Percentiles rank a stretch among this genome's conserved stretches.
phyloP scores from a whole-genome alignment of 2,113 vertebrate genomes.

The Plecotus auritus region DNA sequence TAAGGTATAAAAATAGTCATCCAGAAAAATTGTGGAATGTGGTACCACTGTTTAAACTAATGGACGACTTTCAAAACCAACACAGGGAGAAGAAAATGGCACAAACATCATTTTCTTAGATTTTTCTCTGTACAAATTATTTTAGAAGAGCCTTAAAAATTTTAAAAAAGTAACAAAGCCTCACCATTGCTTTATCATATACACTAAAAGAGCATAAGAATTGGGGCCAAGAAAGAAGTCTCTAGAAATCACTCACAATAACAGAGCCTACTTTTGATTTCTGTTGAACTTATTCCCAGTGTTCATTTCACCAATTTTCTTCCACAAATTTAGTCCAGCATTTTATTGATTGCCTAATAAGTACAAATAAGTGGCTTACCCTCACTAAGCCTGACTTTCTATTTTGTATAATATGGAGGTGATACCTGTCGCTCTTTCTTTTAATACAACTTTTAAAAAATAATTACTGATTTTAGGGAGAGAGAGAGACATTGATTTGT shows the following conservation, averaged over 20 bases:
- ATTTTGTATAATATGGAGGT: not conserved
- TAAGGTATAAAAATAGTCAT: slow-evolving; percentile 85
- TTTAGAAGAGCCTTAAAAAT: slow-evolving; percentile 64
- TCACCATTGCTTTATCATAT: not conserved
- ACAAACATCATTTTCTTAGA: slow-evolving; percentile 74
- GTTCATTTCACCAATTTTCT: not conserved
- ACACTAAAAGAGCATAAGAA: not conserved
- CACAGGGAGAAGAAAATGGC: slow-evolving; percentile 38
- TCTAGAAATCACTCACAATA: not conserved
- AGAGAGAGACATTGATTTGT: not conserved
- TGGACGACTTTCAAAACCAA: slow-evolving; percentile 71
- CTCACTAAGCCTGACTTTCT: not conserved
- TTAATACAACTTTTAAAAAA: not conserved
- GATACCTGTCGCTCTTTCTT: not conserved
- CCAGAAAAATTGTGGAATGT: slow-evolving; percentile 76
- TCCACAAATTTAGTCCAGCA: not conserved
- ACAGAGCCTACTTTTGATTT: slow-evolving; percentile 40
- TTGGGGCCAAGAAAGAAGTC: not conserved
- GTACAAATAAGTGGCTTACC: not conserved
- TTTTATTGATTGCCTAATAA: slow-evolving; percentile 9
- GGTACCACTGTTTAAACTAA: slow-evolving; percentile 73
- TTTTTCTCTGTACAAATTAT: slow-evolving; percentile 69
- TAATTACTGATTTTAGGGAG: too few relatives aligned
- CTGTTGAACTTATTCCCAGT: slow-evolving; percentile 40
- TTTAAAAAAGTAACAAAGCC: not conserved